These are phyloP conservation scores for Dromiciops gliroides DNA, from an alignment of 2,113 vertebrate species.

Conservation along the genomic window DNA sequence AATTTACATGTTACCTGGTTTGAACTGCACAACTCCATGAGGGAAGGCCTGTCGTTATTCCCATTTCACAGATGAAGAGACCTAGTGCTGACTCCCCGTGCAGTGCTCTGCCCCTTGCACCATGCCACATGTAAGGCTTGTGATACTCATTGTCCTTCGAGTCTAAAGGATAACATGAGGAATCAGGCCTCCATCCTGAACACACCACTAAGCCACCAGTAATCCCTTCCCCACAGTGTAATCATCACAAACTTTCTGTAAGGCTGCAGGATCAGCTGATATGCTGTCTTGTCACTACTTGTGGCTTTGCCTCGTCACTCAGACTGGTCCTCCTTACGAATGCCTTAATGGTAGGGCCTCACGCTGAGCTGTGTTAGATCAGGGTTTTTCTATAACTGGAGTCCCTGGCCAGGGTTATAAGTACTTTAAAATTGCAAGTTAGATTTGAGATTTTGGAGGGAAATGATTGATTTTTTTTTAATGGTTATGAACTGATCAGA, in stretches of 20 bases:
- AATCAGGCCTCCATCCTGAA: not conserved
- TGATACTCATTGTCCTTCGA: too few relatives aligned
- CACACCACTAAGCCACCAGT: not conserved
- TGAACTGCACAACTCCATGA: not conserved
- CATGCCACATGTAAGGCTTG: not conserved
- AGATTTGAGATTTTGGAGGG: not conserved
- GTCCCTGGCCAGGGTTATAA: not conserved
- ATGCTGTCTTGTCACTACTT: not conserved
- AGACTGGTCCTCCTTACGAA: not conserved
- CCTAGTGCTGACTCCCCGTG: not conserved
- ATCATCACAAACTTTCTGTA: not conserved
- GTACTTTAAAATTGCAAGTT: not conserved
- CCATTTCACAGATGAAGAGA: conserved; percentile 36
- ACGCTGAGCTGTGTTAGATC: not conserved
- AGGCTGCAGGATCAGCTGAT: not conserved
- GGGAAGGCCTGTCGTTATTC: not conserved
- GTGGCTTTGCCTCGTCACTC: not conserved
- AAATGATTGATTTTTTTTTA: not conserved
- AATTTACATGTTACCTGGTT: not conserved
- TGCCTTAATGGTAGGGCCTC: not conserved
- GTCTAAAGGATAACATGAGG: too few relatives aligned
- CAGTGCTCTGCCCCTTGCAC: not conserved
- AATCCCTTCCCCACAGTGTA: not conserved
- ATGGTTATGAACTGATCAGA: not conserved
- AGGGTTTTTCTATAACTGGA: not conserved